phyloP scores from a whole-genome alignment of 2,797 vertebrate genomes.

The Spheniscus humboldti region DNA sequence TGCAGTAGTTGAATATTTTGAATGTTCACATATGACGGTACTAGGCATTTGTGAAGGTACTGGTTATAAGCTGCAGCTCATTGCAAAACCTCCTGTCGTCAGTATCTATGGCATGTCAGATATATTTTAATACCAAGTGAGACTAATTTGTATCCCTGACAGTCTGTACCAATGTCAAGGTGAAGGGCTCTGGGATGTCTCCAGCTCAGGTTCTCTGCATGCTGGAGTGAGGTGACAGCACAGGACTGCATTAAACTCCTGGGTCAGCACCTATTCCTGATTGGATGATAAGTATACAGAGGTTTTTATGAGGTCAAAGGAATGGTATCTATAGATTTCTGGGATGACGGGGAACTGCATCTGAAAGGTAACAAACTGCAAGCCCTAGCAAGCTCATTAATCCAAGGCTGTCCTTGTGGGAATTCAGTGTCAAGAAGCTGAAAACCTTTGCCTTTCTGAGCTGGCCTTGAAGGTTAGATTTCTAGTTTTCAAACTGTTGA shows the following conservation, averaged over 20 bases:
- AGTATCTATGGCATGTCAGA: accelerated
- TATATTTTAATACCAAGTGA: neutral
- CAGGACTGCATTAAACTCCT: neutral
- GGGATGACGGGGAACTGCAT: neutral
- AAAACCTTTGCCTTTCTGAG: neutral
- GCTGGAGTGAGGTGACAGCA: neutral
- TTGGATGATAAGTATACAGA: neutral
- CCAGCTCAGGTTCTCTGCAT: neutral
- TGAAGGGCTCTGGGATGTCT: neutral
- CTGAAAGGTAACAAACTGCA: neutral
- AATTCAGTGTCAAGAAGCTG: neutral
- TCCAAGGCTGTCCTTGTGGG: neutral
- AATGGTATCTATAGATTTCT: neutral
- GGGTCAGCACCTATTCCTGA: neutral
- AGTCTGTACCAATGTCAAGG: neutral
- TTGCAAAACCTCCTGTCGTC: neutral
- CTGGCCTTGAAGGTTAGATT: neutral
- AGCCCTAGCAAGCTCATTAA: neutral
- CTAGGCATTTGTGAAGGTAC: neutral
- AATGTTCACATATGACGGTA: accelerated
- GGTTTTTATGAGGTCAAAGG: neutral
- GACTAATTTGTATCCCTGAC: neutral
- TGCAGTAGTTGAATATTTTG: neutral
- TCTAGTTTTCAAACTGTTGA: neutral
- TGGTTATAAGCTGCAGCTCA: neutral